These are phyloP conservation scores for Empidonax alnorum DNA, from an alignment of 2,113 vertebrate genomes.

Conservation along the genomic window DNA sequence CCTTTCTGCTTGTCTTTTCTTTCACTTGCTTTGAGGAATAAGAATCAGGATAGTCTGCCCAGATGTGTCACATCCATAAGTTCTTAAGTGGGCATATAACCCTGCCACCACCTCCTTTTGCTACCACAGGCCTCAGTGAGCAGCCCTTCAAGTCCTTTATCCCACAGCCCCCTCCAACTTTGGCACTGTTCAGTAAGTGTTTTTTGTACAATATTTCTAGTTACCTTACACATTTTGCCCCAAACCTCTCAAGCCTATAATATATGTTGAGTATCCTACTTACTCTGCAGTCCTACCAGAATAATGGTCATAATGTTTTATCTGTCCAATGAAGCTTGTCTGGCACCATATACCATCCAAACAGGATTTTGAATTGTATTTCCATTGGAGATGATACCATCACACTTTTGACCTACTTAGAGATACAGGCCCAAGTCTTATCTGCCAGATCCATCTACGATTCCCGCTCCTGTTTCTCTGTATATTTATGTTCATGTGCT, in stretches of 20 bases:
- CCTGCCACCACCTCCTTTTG: not conserved
- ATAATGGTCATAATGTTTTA: conserved; percentile 51
- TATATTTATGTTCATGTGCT: conserved; percentile 62
- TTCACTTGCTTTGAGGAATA: not conserved
- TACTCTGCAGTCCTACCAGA: conserved; percentile 21
- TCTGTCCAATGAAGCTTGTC: conserved; percentile 36
- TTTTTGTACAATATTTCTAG: conserved; percentile 21
- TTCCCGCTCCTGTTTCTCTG: conserved; percentile 60
- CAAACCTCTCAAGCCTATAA: not conserved
- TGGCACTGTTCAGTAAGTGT: not conserved
- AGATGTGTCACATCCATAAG: not conserved
- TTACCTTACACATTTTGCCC: conserved; percentile 9
- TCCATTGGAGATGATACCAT: conserved; percentile 21
- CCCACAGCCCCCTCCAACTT: not conserved
- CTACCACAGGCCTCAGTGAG: not conserved
- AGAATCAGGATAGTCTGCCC: not conserved
- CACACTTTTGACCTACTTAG: conserved; percentile 51
- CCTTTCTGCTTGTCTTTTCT: not conserved
- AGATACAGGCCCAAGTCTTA: conserved; percentile 47
- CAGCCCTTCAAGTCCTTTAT: not conserved
- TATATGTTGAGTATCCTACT: conserved; percentile 31
- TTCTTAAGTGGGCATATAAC: not conserved
- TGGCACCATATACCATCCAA: conserved; percentile 24
- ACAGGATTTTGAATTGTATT: conserved; percentile 47
- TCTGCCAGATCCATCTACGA: conserved; percentile 59